phyloP scores from a whole-genome alignment of 1,140 invertebrate genomes.

The Daktulosphaira vitifoliae region DNA sequence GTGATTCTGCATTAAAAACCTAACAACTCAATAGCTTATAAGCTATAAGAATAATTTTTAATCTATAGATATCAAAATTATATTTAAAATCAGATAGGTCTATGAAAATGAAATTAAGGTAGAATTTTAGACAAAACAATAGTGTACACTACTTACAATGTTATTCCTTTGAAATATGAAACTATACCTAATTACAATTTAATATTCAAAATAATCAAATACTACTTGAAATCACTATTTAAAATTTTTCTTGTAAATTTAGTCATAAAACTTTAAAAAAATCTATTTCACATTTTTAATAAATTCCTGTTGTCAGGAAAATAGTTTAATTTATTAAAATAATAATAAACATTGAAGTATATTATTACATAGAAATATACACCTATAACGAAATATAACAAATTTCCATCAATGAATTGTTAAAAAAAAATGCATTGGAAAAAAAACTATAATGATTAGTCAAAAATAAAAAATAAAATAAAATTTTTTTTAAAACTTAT shows the following conservation, averaged over 20 bases:
- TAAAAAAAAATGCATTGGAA: constrained; percentile 20
- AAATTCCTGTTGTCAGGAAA: background rate
- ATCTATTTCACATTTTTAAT: constrained; percentile 6
- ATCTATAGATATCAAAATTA: constrained; percentile 13
- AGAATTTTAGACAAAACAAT: background rate
- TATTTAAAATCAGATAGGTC: background rate
- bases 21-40: constrained; percentile 23
- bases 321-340: constrained; percentile 13
- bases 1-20: constrained; percentile 23
- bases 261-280: too few species aligned
- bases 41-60: constrained; percentile 9
- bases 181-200: constrained; percentile 5
- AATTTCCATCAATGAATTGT: background rate
- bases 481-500: constrained; percentile 17
- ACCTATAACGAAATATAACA: constrained; percentile 10
- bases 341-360: constrained; percentile 7
- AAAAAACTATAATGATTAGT: constrained; percentile 26
- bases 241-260: too few species aligned
- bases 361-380: constrained; percentile 24
- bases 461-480: constrained; percentile 22
- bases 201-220: background rate
- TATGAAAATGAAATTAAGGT: too few species aligned
- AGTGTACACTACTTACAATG: constrained; percentile 18
- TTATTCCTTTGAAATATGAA: constrained; percentile 15
- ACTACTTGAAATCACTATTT: too few species aligned